Conservation (phyloP, 2,113 vertebrate species). For the Herpetotheres cachinnans region DNA sequence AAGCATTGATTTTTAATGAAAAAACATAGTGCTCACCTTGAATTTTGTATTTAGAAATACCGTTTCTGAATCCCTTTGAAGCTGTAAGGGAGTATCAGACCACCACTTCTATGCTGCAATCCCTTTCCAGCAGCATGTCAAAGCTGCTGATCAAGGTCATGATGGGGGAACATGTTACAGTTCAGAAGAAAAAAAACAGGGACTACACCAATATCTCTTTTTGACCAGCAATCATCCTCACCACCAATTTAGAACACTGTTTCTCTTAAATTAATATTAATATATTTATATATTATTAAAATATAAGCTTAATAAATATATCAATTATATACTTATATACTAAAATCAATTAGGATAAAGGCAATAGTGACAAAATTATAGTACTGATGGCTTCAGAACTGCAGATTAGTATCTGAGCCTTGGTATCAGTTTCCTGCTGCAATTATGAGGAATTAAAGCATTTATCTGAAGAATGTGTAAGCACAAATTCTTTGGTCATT, state of each 20-base stretch:
- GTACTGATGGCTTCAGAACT: background rate
- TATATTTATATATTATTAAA: background rate
- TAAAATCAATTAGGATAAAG: background rate
- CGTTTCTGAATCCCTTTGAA: background rate
- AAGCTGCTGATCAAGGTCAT: accelerated
- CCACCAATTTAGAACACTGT: background rate
- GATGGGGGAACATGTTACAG: background rate
- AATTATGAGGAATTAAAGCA: background rate
- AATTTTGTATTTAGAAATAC: background rate
- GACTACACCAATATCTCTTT: background rate
- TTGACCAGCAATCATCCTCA: background rate
- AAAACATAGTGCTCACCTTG: background rate
- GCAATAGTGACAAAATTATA: background rate
- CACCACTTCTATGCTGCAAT: background rate
- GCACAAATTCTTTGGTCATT: background rate
- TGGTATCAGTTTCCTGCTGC: background rate
- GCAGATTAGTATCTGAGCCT: background rate
- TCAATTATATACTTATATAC: background rate
- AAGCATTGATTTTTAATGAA: background rate
- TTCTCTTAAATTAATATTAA: background rate
- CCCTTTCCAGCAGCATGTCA: background rate
- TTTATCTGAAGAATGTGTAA: background rate
- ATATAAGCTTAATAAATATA: background rate
- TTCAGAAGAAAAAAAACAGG: background rate
- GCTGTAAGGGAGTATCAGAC: background rate